Evolutionary conservation across 2,797 vertebrate genomes (phyloP), one percentile per base, ranked within the genome.

Genomic region (Etheostoma nigrum): DNA sequence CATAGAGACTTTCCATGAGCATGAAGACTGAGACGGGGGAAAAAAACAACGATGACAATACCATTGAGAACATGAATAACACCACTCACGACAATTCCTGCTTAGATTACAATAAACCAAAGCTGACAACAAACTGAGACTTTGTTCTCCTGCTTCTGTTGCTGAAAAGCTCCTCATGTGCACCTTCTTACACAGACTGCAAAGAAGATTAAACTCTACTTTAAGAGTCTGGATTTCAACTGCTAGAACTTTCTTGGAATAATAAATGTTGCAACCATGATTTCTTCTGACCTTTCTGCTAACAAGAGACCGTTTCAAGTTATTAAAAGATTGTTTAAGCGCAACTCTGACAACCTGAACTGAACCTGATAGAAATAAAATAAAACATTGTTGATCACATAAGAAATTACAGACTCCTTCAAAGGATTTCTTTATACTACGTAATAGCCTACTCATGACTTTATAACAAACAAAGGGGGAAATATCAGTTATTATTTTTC

Each of bases 121-220:
- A 82, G 78, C 88, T 79, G 72, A 63, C 58, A 72, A 93, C 84
- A 92, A 92, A 71, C 36, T 48, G 23, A 40, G 55, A 74, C 86
- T 67, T 84, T 93, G 90, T 93, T 85, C 78, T 71, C 76, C 72
- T 61, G 58, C 36, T 74, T 72, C 63, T 61, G 72, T 44, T 62
- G 8, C 71, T 47, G 23, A 51, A 79, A 78, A 77, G 36, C 69
- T 70, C 55, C 49, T 89, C 91, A 92, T 91, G 89, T 90, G 93
- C 86, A 90, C 62, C 80, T 23, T 90, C 83, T 93, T 86, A 90
- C 48, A 44, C 42, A 1, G 36, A 63, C 77, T 36, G 47, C 66
- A 92, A 86, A 93, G 86, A 33, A 81, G 91, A 91, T 94, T 92
- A 90, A 73, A 82, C 33, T 36, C 15, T 36, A 2, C 40, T 59